Evolutionary conservation across 1,140 invertebrate species (phyloP).

Genomic region (Panonychus citri): DNA sequence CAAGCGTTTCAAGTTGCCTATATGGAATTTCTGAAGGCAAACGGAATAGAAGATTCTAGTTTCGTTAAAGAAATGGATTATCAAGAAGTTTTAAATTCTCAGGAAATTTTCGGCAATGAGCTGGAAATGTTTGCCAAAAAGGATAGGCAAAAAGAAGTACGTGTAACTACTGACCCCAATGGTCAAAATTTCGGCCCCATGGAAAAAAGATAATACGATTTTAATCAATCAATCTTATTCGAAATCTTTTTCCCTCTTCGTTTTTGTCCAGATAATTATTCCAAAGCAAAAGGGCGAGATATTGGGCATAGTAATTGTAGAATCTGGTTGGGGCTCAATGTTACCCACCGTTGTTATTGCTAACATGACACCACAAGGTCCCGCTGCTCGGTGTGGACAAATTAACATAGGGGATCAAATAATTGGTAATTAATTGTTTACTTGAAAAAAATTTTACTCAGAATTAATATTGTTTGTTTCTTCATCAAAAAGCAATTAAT

Average conservation of each 20-base stretch:
- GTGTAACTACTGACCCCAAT: not conserved
- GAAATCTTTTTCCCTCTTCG: not conserved
- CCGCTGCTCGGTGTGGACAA: conserved; percentile 87
- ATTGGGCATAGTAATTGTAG: conserved; percentile 91
- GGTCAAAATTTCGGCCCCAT: too few species aligned
- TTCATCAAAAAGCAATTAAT: conserved; percentile 49
- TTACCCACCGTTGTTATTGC: conserved; percentile 95
- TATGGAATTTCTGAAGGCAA: conserved; percentile 98
- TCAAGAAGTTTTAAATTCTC: conserved; percentile 96
- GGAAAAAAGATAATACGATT: too few species aligned
- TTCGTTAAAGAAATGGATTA: conserved; percentile 99
- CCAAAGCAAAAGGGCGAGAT: conserved; percentile 95
- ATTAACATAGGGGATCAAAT: conserved; percentile 99
- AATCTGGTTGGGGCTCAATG: conserved; percentile 99
- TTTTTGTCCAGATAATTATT: conserved; percentile 56
- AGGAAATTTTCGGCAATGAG: conserved; percentile 98
- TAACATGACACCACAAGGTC: conserved; percentile 79
- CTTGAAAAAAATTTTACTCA: not conserved
- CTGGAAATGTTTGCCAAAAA: conserved; percentile 99
- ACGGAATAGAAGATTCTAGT: conserved; percentile 96
- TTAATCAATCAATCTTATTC: conserved; percentile 2
- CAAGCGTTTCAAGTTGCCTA: conserved; percentile 99
- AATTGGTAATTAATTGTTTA: conserved; percentile 28
- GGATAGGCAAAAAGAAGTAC: conserved; percentile 91
- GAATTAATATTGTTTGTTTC: not conserved